Evolutionary conservation across 53 echinoderm and acorn worm species (phyloP), one percentile per base, ranked within the genome.

Genomic region (Henricia sp.): DNA sequence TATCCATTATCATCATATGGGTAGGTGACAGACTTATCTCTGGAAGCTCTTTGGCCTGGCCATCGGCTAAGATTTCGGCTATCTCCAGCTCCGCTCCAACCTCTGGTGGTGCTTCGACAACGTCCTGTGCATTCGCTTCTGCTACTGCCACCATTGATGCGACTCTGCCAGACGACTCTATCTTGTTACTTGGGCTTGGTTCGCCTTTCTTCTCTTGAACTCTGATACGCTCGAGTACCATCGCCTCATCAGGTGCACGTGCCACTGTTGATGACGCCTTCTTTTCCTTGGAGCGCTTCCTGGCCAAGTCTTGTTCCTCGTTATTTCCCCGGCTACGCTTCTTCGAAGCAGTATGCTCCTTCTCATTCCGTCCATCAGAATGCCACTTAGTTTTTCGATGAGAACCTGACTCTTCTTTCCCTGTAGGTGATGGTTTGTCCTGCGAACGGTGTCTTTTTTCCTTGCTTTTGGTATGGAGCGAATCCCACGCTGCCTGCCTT

Each of bases 281-380:
- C 67, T 67, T 33, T 19, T 35, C 67, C 27, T 38, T 67, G 17
- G 0, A 10, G 21, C 67, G 67, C 39, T 38, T 67, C 67, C 67
- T 67, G 2, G 67, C 39, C 6, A 37, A 37, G 37, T 67, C 67
- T 38, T 67, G 37, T 37, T 60, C 16, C 1, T 38, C 67, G 13
- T 34, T 63, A 23, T 67, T 38, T 12, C 12, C 39, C n/a, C 67
- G 67, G 67, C 67, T 67, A 67, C 67, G 67, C 67, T 67, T 67
- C 67, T 67, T 67, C 19, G 39, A n/a, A 37, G 67, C 39, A 3
- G 39, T 38, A 38, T n/a, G 67, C 21, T 23, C 21, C 20, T 21
- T 67, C 38, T 67, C 67, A 39, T 39, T 67, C 67, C 67, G 39
- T 38, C 67, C 67, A 67, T 19, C 67, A 67, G 67, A 67, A 67